Base-by-base conservation (phyloP, 2,888 invertebrate species). In the Trachelus troglodyta region DNA sequence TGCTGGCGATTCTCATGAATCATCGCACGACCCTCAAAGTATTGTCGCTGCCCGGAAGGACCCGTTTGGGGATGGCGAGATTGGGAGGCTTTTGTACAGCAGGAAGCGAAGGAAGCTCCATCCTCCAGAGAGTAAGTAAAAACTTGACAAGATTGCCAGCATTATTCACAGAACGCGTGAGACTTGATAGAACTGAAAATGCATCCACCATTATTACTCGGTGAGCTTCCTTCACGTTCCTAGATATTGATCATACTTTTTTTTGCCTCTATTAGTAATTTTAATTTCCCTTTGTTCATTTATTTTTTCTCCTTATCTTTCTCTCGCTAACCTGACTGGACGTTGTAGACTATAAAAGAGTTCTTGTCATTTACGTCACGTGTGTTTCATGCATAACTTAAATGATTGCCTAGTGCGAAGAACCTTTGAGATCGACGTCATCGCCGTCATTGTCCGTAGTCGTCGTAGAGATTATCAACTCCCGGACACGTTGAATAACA, bases 401-500 rank as follows among this genome's bases (percentile, higher is more conserved):
- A 56, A 56, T 56, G 56, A 56, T 56, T 56, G 56, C 56, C 56
- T 56, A 56, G 56, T 56, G 56, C 56, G 56, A 56, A 56, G 71
- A 71, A 71, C 31, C 12, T 71, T 71, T 34, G 71, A 71, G 34
- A 71, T 71, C 71, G 71, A 71, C 56, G 56, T 56, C 23, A 56
- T 9, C 23, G 15, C 15, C 56, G 56, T 56, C 56, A 56, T 56
- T 56, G 56, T 71, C 71, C 31, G 31, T 71, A 31, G 71, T 71
- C 31, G 3, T 71, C 71, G 71, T 15, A 31, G 71, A 71, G 31
- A 71, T 31, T 31, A 1, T 71, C 71, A 71, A 71, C 71, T 33
- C 71, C 34, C 71, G 74, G 74, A 74, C 74, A 37, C 74, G 74
- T 80, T 77, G 75, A 78, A 40, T 74, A 86, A 86, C 86, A 79